Base-by-base conservation (phyloP, 2,113 vertebrate genomes). In the Callorhinus ursinus region DNA sequence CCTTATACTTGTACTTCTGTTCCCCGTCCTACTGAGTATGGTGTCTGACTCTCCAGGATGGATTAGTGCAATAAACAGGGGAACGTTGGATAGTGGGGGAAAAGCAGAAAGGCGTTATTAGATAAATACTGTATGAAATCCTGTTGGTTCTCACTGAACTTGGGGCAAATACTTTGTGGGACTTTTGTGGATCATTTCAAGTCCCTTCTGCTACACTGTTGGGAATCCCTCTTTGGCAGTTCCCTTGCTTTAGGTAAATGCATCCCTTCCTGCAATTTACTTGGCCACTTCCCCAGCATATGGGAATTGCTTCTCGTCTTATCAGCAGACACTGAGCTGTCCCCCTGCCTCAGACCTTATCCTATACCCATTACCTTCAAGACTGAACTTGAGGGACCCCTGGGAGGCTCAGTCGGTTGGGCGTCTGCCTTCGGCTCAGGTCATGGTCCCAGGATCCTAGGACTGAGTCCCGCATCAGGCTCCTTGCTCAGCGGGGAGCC, bases 81-180 rank as follows among this genome's bases (percentile, higher is more conserved):
- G 18, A 13, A 53, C 1, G 4, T 0, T 71, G 53, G 33, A 5
- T 16, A 33, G 16, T 42, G 42, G 21, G 8, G 2, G 36, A 2
- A 31, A 59, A 55, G 36, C 2, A 79, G 28, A 13, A 95, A 51
- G 10, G 6, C 53, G 4, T 63, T 46, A 63, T 3, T 46, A 33
- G 36, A 22, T n/a, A 24, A 63, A 9, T 3, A 8, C 53, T 46
- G 14, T 5, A 22, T 39, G 18, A 71, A 21, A 63, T 3, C 22
- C 9, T 36, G 22, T 22, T 36, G 46, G 22, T 57, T 83, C 22
- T 59, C 59, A 4, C 19, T 59, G 28, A 93, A 71, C 5, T 31
- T 74, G 19, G 21, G 24, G 21, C 9, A 71, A 42, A 13, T 55
- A n/a, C 39, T 94, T 71, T 28, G 7, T 2, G 19, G 13, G n/a